Evolutionary conservation across 2,888 invertebrate genomes (phyloP).

Genomic region (Apotomis betuletana): DNA sequence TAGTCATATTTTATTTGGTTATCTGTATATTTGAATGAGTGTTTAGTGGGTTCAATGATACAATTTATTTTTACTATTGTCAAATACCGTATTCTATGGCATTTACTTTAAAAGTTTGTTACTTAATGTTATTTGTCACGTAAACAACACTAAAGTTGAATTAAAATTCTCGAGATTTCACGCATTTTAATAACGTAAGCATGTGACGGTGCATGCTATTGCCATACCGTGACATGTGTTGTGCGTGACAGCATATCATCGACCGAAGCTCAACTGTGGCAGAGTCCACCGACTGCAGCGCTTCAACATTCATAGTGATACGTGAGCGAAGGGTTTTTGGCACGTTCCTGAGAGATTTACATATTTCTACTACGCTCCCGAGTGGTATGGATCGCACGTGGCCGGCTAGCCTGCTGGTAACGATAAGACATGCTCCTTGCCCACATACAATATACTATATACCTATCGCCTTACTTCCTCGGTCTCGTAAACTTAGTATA

Average conservation of each 20-base stretch:
- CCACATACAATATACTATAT: slow-evolving; percentile 4
- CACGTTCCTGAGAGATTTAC: slow-evolving; percentile 63
- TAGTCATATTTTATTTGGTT: no score
- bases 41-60: no score
- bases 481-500: background rate
- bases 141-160: background rate
- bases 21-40: no score
- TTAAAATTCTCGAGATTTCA: slow-evolving; percentile 9
- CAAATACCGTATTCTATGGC: background rate
- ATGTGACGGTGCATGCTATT: slow-evolving; percentile 35
- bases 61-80: no score
- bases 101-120: background rate
- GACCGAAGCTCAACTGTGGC: slow-evolving; percentile 11
- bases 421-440: slow-evolving; percentile 34
- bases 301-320: slow-evolving; percentile 58
- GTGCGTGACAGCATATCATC: slow-evolving; percentile 50
- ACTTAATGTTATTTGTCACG: background rate
- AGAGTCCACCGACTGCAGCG: slow-evolving; percentile 53
- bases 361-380: slow-evolving; percentile 63
- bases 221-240: slow-evolving; percentile 49
- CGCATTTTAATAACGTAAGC: slow-evolving; percentile 27
- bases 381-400: slow-evolving; percentile 65
- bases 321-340: slow-evolving; percentile 64
- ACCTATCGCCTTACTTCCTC: background rate
- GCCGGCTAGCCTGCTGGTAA: slow-evolving; percentile 45